Percentiles rank a stretch among this genome's conserved stretches.
These are phyloP conservation scores for Drosophila macrospina DNA, from an alignment of 2,888 invertebrate genomes.

Conservation along the genomic window DNA sequence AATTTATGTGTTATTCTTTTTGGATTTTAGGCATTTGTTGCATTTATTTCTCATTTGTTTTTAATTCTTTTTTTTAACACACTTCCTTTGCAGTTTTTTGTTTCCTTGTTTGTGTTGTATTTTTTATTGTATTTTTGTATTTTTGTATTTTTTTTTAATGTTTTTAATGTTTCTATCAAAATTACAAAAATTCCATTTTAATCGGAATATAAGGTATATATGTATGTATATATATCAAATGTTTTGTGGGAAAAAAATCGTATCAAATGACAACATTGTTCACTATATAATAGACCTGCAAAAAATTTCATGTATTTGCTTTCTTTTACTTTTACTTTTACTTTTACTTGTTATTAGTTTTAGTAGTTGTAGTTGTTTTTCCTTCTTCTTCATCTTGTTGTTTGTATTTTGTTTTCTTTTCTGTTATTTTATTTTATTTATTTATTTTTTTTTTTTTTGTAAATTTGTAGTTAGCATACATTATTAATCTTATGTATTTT, in stretches of 20 bases:
- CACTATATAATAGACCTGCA: conserved; percentile 80
- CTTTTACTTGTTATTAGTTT: conserved; percentile 40
- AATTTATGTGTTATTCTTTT: conserved; percentile 33
- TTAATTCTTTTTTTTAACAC: conserved; percentile 52
- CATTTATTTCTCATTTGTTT: conserved; percentile 67
- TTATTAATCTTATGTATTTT: conserved; percentile 28
- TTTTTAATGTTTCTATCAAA: conserved; percentile 81
- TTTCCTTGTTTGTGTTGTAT: conserved; percentile 47
- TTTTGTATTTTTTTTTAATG: conserved; percentile 50
- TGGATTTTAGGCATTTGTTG: conserved; percentile 71
- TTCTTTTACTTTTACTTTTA: conserved; percentile 22
- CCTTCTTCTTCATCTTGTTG: conserved; percentile 20
- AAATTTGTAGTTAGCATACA: conserved; percentile 63
- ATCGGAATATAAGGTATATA: conserved; percentile 80
- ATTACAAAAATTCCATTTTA: conserved; percentile 79
- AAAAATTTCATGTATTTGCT: conserved; percentile 70
- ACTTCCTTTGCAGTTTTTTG: conserved; percentile 50
- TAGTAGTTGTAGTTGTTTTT: conserved; percentile 50
- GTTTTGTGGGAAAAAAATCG: conserved; percentile 72
- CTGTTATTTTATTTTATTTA: conserved; percentile 3
- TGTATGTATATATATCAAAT: conserved; percentile 72
- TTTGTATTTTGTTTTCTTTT: conserved; percentile 2
- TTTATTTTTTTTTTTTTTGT: conserved; percentile 39
- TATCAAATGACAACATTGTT: conserved; percentile 81
- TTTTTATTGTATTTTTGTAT: conserved; percentile 26